Evolutionary conservation across 2,888 invertebrate genomes (phyloP), one percentile per base, ranked within the genome.

Genomic region (Xestia ashworthii): DNA sequence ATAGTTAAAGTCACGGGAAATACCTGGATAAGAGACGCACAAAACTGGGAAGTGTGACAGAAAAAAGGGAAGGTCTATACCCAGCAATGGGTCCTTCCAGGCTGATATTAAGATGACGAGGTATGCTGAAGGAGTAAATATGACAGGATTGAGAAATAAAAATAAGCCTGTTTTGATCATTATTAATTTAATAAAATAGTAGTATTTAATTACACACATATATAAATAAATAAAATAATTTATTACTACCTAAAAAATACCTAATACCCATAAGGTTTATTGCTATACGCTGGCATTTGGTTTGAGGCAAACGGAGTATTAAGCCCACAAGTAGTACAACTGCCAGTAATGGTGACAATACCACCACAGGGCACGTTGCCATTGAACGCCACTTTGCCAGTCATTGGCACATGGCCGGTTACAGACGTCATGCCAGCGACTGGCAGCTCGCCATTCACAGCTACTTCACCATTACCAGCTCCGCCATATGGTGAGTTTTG

Each of bases 381-480:
- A 73, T 58, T 82, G 41, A 88, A 89, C 1, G 71, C 67, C 16
- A 88, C 87, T 68, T 81, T 87, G 22, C 89, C 89, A 77, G 81
- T 81, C 55, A 88, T n/a, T 64, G 87, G 86, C 19, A 85, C 87
- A 19, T 81, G 62, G 4, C 87, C 88, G 25, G 73, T 67, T 1
- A 87, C 72, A 46, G 83, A 70, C 1, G 93, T 85, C 38, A 80
- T 85, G 48, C 93, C 92, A 68, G 84, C 83, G 0, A 92, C 93
- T 50, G 88, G 89, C 74, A 92, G 69, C 71, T 91, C 90, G 0
- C 92, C 92, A 32, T 74, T 85, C 5, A 91, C 90, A 5, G 83
- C 85, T 19, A 92, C 82, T 74, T 91, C 87, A 16, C 90, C 91
- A 4, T 65, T 84, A 4, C 88, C 88, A 71, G 71, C 19, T 9